Evolutionary conservation across 2,113 vertebrate genomes (phyloP), one percentile per base, ranked within the genome.

Genomic region (Sinocyclocheilus rhinocerous): DNA sequence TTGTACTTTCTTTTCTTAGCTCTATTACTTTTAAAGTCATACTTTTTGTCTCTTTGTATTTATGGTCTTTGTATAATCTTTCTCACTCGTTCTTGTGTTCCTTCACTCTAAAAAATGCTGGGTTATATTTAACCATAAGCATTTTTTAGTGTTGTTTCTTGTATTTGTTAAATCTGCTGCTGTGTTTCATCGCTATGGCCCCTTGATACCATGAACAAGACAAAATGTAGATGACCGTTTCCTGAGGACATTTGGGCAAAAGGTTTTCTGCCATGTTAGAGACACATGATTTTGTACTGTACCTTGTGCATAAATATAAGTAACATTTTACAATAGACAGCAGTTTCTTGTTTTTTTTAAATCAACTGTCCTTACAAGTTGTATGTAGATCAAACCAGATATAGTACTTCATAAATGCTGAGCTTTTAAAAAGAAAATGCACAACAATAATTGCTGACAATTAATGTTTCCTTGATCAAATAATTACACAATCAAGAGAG

Each of bases 271-370:
- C 87, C 89, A 88, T 92, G 84, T 89, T 89, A 89, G 86, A 90
- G 84, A 86, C 84, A 87, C 88, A 84, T 85, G 83, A 90, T 90
- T 83, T 95, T 96, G 95, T 96, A 96, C 96, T 97, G 96, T 97
- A 96, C 96, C 96, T 95, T 96, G 95, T 97, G 96, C 93, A 97
- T 96, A 93, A 93, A 94, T 96, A 95, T 97, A 96, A 96, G 96
- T 96, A 96, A 96, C 97, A 95, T 97, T 96, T 96, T 96, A 96
- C 94, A 96, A 95, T 96, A 96, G 2, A 48, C 45, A 48, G 11
- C 45, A 12, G 2, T 39, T 39, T 39, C 39, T 57, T 6, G 1
- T 2, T 4, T 39, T 48, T 12, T 48, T 48, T 48, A 33, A 29
- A 63, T 65, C 12, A 65, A 6, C 12, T 69, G 65, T 69, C 65